Evolutionary conservation across 2,113 vertebrate genomes (phyloP).

Genomic region (Ardeotis arabs): DNA sequence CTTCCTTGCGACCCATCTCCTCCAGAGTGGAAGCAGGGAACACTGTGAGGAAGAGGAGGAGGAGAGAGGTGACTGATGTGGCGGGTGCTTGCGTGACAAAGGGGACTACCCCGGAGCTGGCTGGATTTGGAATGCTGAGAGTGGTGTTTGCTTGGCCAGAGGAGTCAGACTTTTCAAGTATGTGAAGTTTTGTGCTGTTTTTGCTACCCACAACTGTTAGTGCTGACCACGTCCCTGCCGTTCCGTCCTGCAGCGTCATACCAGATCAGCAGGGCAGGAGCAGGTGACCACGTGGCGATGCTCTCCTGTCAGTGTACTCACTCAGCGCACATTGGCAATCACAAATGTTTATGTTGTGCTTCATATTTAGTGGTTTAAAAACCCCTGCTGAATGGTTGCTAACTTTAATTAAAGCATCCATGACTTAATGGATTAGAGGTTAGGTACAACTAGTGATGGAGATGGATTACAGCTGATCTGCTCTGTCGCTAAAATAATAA

Average conservation of each 20-base stretch:
- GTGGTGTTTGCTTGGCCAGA: not conserved
- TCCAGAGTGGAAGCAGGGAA: constrained; percentile 77
- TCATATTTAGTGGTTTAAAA: not conserved
- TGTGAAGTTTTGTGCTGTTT: not conserved
- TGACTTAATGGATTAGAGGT: not conserved
- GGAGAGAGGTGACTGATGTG: not conserved
- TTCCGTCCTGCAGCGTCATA: fast-evolving
- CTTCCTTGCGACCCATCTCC: constrained; percentile 86
- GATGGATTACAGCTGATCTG: not conserved
- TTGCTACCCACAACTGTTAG: not conserved
- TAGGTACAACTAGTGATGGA: not conserved
- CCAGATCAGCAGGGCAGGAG: not conserved
- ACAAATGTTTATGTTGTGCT: not conserved
- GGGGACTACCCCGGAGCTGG: not conserved
- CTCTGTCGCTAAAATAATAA: not conserved
- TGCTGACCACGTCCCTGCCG: not conserved
- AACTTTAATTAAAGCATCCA: not conserved
- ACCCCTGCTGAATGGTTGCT: not conserved
- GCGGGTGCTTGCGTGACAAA: fast-evolving
- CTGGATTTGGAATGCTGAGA: not conserved
- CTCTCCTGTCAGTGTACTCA: not conserved
- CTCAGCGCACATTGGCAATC: not conserved
- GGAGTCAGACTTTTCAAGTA: not conserved
- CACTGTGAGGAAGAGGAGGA: constrained; percentile 29
- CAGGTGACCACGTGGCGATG: not conserved